A percentile compares a stretch with the other conserved stretches of the same genome.
These are phyloP conservation scores for Cepaea hortensis DNA, from an alignment of 2,888 invertebrate genomes.

Conservation along the genomic window DNA sequence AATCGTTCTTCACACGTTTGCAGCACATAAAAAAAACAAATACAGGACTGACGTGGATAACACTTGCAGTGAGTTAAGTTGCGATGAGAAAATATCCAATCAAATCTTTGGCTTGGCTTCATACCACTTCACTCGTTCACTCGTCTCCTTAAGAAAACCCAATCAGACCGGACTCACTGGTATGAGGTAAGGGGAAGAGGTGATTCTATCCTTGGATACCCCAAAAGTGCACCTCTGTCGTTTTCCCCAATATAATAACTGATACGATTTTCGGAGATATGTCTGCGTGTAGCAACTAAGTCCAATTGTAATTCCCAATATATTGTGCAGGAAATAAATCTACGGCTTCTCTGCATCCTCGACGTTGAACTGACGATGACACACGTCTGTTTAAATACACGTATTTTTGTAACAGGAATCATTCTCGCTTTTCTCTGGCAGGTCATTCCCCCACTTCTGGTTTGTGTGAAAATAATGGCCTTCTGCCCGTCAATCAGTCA, in stretches of 20 bases:
- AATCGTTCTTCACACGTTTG: not conserved
- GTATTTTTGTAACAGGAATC: too few species aligned
- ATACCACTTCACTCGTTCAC: slow-evolving; percentile 8
- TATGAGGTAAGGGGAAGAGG: not conserved
- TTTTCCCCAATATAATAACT: not conserved
- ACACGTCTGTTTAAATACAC: not conserved
- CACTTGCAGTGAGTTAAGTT: not conserved
- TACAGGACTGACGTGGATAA: not conserved
- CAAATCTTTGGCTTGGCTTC: slow-evolving; percentile 30
- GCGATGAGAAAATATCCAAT: slow-evolving; percentile 20
- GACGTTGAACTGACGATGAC: too few species aligned
- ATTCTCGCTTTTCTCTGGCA: too few species aligned
- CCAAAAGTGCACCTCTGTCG: not conserved
- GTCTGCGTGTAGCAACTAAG: too few species aligned
- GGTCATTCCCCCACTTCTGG: not conserved
- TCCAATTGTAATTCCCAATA: too few species aligned
- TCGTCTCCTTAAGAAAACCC: slow-evolving; percentile 3
- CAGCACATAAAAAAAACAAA: not conserved
- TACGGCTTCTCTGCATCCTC: too few species aligned
- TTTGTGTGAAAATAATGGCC: slow-evolving; percentile 10
- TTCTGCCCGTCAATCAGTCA: slow-evolving; percentile 34
- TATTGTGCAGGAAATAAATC: too few species aligned
- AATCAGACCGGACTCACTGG: not conserved
- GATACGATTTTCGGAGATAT: too few species aligned
- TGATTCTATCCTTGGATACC: not conserved